phyloP scores from a whole-genome alignment of 2,797 vertebrate genomes.

The Taenioides sp. region DNA sequence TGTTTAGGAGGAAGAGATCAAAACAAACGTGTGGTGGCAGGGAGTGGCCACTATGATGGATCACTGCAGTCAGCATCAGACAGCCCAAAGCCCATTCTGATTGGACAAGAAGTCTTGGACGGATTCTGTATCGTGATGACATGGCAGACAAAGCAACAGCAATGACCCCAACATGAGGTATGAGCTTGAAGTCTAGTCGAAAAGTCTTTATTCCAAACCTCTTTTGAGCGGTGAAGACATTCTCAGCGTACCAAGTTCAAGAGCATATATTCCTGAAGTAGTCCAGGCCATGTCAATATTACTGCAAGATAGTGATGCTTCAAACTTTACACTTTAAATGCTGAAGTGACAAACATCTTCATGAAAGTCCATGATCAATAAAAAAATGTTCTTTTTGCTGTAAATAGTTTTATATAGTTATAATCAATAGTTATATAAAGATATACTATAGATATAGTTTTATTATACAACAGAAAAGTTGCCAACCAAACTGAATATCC shows the following conservation, averaged over 20 bases:
- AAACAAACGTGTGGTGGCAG: slow-evolving; percentile 78
- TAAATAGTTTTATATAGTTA: no score
- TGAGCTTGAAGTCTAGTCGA: neutral
- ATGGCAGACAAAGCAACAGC: slow-evolving; percentile 42
- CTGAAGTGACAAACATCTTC: neutral
- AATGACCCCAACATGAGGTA: slow-evolving; percentile 38
- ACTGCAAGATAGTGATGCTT: neutral
- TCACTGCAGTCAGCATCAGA: slow-evolving; percentile 70
- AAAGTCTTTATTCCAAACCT: slow-evolving; percentile 14
- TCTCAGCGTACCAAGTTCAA: neutral
- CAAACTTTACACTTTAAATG: neutral
- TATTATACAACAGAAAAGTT: no score
- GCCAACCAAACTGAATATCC: slow-evolving; percentile 7
- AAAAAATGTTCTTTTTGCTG: no score
- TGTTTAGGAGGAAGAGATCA: slow-evolving; percentile 73
- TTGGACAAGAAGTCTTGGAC: slow-evolving; percentile 55
- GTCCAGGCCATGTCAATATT: neutral
- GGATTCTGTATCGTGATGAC: slow-evolving; percentile 46
- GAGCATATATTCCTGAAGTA: neutral
- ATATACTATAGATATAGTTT: no score
- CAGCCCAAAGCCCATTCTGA: slow-evolving; percentile 37
- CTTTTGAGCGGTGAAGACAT: neutral
- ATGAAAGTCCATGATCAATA: neutral
- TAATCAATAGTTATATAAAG: no score
- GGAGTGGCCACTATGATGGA: slow-evolving; percentile 71